These are phyloP conservation scores for Rhinoraja longicauda DNA, from an alignment of 2,797 vertebrate genomes.

Conservation along the genomic window DNA sequence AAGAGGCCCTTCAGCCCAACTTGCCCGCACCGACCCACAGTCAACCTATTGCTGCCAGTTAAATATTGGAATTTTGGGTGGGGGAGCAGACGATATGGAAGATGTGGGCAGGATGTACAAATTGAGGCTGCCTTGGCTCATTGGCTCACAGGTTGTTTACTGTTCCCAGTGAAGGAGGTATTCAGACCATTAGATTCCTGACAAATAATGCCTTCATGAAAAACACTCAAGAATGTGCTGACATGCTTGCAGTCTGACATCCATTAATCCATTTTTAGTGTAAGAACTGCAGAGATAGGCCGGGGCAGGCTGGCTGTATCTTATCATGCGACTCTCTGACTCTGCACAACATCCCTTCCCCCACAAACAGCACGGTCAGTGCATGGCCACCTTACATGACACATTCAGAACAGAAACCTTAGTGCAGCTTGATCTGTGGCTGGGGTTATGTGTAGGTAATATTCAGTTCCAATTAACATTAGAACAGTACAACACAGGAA, in stretches of 20 bases:
- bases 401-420: neutral
- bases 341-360: neutral
- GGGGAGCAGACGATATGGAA: too few relatives aligned
- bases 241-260: constrained; percentile 37
- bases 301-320: neutral
- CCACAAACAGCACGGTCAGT: neutral
- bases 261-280: constrained; percentile 36
- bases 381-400: neutral
- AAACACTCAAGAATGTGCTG: constrained; percentile 28
- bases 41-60: neutral
- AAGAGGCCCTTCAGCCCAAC: too few relatives aligned
- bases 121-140: neutral
- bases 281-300: constrained; percentile 24
- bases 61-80: neutral
- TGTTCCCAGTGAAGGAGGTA: constrained; percentile 2
- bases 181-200: neutral
- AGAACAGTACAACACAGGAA: too few relatives aligned
- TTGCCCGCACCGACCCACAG: too few relatives aligned
- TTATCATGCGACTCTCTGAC: neutral
- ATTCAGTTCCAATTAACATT: too few relatives aligned
- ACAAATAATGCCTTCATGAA: constrained; percentile 34
- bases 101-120: too few relatives aligned
- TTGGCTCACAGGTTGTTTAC: constrained; percentile 2
- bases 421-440: neutral
- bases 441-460: too few relatives aligned